Conservation (phyloP, 2,888 invertebrate genomes). For the Entomobrya multifasciata region DNA sequence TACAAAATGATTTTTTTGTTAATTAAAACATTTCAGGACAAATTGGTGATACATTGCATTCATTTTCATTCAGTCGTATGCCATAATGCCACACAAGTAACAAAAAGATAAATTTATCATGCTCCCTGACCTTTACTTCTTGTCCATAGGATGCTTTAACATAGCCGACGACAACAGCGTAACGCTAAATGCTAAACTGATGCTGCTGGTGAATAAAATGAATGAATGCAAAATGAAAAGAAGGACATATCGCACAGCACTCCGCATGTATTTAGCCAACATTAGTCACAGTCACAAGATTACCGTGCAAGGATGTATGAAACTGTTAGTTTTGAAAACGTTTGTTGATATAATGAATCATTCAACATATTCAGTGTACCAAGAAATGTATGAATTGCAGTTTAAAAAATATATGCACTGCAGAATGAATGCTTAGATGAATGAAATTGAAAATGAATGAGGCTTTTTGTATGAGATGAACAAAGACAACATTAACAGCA, state of each 20-base stretch:
- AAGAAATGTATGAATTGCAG: no score
- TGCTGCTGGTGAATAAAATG: neutral
- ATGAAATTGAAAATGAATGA: no score
- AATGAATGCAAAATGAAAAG: slow-evolving; percentile 1
- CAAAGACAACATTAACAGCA: no score
- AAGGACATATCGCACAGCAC: neutral
- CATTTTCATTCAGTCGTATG: slow-evolving; percentile 19
- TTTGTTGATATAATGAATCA: no score
- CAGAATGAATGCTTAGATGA: no score
- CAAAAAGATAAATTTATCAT: slow-evolving; percentile 57
- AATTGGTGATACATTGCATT: slow-evolving; percentile 7
- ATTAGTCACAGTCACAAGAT: no score
- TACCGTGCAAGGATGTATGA: no score
- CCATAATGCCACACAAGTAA: neutral
- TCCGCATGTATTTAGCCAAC: neutral
- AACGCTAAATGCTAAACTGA: neutral
- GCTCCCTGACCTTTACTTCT: slow-evolving; percentile 63
- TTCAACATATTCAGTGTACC: no score
- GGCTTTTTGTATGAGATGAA: no score
- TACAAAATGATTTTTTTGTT: neutral
- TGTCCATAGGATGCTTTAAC: slow-evolving; percentile 37
- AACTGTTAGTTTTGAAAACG: no score
- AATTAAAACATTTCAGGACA: neutral
- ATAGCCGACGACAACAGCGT: slow-evolving; percentile 45
- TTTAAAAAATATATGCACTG: no score